Conservation (phyloP, 1,140 invertebrate species). For the Drosophila nikananu region DNA sequence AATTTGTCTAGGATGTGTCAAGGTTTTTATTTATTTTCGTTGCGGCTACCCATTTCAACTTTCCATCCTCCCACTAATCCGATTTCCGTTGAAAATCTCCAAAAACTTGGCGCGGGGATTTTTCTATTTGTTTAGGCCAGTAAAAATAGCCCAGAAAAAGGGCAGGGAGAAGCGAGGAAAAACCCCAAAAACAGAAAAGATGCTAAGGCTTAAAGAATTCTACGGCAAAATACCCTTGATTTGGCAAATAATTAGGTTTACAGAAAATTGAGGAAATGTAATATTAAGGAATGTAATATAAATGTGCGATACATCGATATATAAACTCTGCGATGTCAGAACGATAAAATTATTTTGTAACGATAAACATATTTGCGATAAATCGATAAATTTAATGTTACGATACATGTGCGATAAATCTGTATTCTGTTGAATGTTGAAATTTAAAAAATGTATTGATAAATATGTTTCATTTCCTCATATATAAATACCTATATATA, state of each 20-base stretch:
- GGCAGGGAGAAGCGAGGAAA: too few relatives aligned
- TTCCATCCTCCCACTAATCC: conserved; percentile 27
- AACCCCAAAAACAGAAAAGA: background rate
- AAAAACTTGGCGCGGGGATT: conserved; percentile 9
- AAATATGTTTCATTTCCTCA: too few relatives aligned
- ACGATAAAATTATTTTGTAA: background rate
- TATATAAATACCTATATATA: too few relatives aligned
- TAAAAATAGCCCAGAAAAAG: background rate
- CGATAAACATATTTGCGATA: background rate
- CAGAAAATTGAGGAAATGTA: background rate
- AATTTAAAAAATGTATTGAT: too few relatives aligned
- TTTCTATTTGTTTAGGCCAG: conserved; percentile 28
- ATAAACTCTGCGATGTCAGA: too few relatives aligned
- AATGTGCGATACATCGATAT: too few relatives aligned
- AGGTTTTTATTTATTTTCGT: background rate
- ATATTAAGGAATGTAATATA: too few relatives aligned
- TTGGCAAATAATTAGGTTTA: background rate
- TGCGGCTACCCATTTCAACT: conserved; percentile 7
- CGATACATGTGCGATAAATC: too few relatives aligned
- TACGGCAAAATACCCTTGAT: background rate
- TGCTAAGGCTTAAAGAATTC: background rate
- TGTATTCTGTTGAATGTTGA: too few relatives aligned
- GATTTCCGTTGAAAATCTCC: conserved; percentile 24
- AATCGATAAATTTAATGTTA: too few relatives aligned
- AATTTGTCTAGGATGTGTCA: conserved; percentile 4